Evolutionary conservation across 2,113 vertebrate genomes (phyloP), one percentile per base, ranked within the genome.

Genomic region (Pomatorhinus ruficollis): DNA sequence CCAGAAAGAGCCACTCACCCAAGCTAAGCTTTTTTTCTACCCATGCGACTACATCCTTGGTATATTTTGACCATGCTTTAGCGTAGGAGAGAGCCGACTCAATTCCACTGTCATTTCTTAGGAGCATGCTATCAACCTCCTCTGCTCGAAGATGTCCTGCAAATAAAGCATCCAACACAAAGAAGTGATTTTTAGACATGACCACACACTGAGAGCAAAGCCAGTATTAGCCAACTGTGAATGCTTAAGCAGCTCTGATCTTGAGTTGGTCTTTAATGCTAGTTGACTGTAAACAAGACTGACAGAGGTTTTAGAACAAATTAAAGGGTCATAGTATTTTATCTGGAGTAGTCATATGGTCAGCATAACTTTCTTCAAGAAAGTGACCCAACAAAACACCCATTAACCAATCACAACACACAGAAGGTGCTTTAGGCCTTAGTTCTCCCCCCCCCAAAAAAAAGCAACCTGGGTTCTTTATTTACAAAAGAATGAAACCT

Each of bases 61-160:
- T 98, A 87, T 99, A 99, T 97, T 99, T 99, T 94, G 99, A 99
- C 99, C 99, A 99, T 19, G 98, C 98, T 98, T 99, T 99, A 91
- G 99, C 99, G 49, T 99, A 99, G 28, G 98, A 98, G 91, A 99
- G 98, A 42, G 99, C 99, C 0, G 99, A 98, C 93, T 99, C 99
- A 96, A 99, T 98, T 31, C 99, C 99, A 18, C 97, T 98, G 94
- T 99, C 98, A 72, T 98, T 99, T 92, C 98, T 98, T 94, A 99
- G 98, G 72, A 99, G 98, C 68, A 99, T 98, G 61, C 90, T 96
- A 94, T 99, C 99, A 93, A 99, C 97, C 68, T 99, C 99, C 95
- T 99, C 97, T 66, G 98, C 98, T 90, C 98, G 98, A 86, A 98
- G 97, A 40, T 98, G 98, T 39, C 98, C 99, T 99, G 95, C 81